Conservation (phyloP, 2,113 vertebrate genomes). For the Corynorhinus townsendii region DNA sequence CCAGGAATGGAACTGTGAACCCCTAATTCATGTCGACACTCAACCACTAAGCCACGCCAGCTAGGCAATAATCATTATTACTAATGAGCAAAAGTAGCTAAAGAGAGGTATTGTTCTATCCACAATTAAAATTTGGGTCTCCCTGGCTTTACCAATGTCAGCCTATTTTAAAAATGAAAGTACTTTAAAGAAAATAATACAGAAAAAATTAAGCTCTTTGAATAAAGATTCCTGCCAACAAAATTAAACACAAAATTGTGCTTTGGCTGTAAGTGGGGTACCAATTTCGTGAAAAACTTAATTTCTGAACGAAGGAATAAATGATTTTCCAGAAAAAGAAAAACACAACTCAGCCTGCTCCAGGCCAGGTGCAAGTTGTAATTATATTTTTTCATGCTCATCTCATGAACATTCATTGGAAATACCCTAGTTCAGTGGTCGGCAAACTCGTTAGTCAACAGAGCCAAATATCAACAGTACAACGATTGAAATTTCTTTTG, state of each 20-base stretch:
- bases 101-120: not conserved
- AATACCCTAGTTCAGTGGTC: not conserved
- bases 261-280: not conserved
- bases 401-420: not conserved
- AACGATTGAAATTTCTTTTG: too few species aligned
- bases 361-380: slow-evolving; percentile 1
- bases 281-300: not conserved
- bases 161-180: not conserved
- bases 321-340: slow-evolving; percentile 33
- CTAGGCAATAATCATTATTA: not conserved
- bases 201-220: slow-evolving; percentile 30
- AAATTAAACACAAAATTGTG: slow-evolving; percentile 32
- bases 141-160: not conserved
- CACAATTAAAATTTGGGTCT: slow-evolving; percentile 22
- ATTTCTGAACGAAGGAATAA: slow-evolving; percentile 16
- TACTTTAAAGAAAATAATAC: not conserved
- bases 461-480: too few species aligned
- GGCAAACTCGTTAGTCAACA: too few species aligned
- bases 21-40: too few species aligned
- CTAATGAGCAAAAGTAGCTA: not conserved
- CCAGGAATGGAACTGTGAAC: too few species aligned
- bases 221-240: slow-evolving; percentile 28
- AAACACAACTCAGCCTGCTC: not conserved
- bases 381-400: slow-evolving; percentile 17
- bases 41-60: too few species aligned